Conservation (phyloP, 2,113 vertebrate species). For the Serinus canaria region DNA sequence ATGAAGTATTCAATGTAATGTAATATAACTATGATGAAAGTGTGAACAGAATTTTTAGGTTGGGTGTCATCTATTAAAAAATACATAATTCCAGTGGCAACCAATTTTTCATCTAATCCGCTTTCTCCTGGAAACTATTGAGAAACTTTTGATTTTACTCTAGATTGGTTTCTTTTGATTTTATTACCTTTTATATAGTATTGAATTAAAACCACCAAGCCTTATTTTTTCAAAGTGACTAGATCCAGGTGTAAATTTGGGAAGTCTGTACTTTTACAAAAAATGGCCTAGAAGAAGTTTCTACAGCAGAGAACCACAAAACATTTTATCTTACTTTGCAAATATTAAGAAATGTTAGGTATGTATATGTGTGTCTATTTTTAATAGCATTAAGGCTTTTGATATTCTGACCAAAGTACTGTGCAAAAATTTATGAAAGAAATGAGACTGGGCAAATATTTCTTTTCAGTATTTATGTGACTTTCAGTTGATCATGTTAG, state of each 20-base stretch:
- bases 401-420: neutral
- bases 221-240: neutral
- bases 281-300: neutral
- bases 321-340: neutral
- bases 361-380: rapidly evolving
- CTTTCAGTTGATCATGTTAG: neutral
- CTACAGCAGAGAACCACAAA: neutral
- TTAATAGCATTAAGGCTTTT: neutral
- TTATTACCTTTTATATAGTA: neutral
- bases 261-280: neutral
- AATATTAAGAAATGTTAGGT: neutral
- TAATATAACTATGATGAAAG: neutral
- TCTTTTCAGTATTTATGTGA: neutral
- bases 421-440: neutral
- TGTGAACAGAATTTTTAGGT: neutral
- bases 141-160: neutral
- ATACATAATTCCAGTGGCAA: neutral
- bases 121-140: neutral
- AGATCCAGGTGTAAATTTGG: neutral
- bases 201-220: neutral
- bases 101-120: neutral
- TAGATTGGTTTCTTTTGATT: neutral
- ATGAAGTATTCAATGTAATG: rapidly evolving
- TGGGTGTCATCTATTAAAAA: neutral
- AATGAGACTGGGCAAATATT: neutral